These are phyloP conservation scores for Arctia plantaginis DNA, from an alignment of 2,888 invertebrate genomes.

Conservation along the genomic window DNA sequence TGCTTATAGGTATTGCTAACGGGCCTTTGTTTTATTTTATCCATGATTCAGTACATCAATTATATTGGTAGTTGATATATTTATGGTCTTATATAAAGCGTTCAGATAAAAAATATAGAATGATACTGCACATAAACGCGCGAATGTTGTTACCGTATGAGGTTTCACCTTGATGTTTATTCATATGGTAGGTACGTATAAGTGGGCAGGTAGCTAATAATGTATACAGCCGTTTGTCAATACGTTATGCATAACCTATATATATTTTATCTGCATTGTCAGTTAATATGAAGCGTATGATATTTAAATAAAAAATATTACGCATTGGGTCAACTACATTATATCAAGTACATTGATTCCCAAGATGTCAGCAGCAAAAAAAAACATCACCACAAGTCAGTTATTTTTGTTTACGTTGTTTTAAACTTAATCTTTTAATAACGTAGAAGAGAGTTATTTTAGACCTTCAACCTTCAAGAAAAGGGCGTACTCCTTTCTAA, in stretches of 20 bases:
- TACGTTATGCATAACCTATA: neutral
- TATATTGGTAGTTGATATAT: constrained; percentile 6
- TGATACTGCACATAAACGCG: constrained; percentile 57
- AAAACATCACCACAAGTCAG: neutral
- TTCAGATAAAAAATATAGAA: constrained; percentile 39
- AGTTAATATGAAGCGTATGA: neutral
- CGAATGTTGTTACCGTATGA: constrained; percentile 57
- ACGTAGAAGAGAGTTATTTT: neutral
- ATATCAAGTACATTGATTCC: no score
- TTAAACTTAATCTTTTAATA: neutral
- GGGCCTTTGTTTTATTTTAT: constrained; percentile 63
- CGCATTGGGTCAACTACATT: neutral
- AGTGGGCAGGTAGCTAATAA: constrained; percentile 58
- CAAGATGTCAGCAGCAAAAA: neutral
- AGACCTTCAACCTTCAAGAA: no score
- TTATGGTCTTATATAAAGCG: constrained; percentile 17
- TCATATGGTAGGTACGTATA: constrained; percentile 76
- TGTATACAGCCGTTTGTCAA: constrained; percentile 26
- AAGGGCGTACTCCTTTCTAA: no score
- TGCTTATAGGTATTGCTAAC: constrained; percentile 67
- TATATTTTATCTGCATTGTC: neutral
- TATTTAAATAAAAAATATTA: neutral
- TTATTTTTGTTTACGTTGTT: neutral
- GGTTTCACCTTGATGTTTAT: constrained; percentile 83
- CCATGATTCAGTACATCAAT: constrained; percentile 32